Percentiles rank a stretch among this genome's conserved stretches.
phyloP scores from a whole-genome alignment of 2,797 vertebrate genomes.

The Hippopotamyrus pictus region DNA sequence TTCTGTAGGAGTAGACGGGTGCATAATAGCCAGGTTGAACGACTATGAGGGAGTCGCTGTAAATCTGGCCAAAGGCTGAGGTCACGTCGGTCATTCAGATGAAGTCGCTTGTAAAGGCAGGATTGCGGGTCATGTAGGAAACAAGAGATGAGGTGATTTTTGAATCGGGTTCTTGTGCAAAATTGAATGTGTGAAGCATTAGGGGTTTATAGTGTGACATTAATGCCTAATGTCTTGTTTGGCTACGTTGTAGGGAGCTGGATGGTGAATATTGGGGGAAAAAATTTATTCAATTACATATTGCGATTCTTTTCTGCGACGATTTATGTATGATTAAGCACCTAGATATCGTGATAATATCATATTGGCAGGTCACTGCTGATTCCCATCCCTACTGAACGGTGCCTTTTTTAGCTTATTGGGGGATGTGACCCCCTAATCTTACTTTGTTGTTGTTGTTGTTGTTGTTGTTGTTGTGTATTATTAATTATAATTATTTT shows the following conservation, averaged over 20 bases:
- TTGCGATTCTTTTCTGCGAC: too few relatives aligned
- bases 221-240: background rate
- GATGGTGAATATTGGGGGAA: background rate
- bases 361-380: background rate
- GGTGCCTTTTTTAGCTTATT: background rate
- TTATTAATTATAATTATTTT: background rate
- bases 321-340: too few relatives aligned
- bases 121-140: background rate
- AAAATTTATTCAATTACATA: too few relatives aligned
- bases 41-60: background rate
- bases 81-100: background rate
- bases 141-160: background rate
- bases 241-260: background rate
- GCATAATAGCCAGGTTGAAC: background rate
- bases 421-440: background rate
- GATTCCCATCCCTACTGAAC: background rate
- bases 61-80: background rate
- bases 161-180: background rate
- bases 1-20: background rate
- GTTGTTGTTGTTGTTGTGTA: background rate
- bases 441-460: background rate
- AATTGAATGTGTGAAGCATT: background rate
- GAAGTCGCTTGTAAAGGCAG: background rate
- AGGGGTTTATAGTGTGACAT: background rate
- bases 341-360: too few relatives aligned